Evolutionary conservation across 2,888 invertebrate species (phyloP).

Genomic region (Yponomeuta malinellus): DNA sequence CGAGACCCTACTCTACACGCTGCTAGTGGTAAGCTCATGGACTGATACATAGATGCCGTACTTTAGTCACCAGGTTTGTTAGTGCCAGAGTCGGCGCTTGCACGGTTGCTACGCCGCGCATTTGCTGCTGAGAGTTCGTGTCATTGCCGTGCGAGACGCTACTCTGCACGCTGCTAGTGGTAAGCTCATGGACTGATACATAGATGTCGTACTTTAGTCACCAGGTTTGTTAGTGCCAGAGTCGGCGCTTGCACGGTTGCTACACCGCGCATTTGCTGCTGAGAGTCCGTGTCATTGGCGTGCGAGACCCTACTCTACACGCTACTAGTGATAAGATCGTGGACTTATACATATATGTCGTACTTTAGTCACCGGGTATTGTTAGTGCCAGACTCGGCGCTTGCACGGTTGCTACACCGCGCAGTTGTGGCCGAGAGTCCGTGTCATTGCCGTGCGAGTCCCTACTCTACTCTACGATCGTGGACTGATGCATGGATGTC

Average conservation of each 20-base stretch:
- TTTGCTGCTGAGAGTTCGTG: constrained; percentile 78
- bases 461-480: constrained; percentile 74
- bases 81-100: no score
- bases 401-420: constrained; percentile 83
- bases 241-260: constrained; percentile 71
- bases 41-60: not conserved
- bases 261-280: constrained; percentile 81
- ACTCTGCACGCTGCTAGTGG: constrained; percentile 78
- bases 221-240: no score
- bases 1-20: constrained; percentile 81
- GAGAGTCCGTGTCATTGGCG: constrained; percentile 81
- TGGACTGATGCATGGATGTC: not conserved
- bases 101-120: no score
- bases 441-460: constrained; percentile 84
- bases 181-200: constrained; percentile 27
- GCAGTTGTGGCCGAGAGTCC: constrained; percentile 78
- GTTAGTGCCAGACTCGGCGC: no score
- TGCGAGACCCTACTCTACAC: constrained; percentile 82
- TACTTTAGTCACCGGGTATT: not conserved
- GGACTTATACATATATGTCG: not conserved
- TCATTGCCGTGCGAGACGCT: constrained; percentile 84
- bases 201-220: not conserved
- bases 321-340: constrained; percentile 67
- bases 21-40: constrained; percentile 62
- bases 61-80: no score